Evolutionary conservation across 2,113 vertebrate species (phyloP).

Genomic region (Gracilinanus agilis): DNA sequence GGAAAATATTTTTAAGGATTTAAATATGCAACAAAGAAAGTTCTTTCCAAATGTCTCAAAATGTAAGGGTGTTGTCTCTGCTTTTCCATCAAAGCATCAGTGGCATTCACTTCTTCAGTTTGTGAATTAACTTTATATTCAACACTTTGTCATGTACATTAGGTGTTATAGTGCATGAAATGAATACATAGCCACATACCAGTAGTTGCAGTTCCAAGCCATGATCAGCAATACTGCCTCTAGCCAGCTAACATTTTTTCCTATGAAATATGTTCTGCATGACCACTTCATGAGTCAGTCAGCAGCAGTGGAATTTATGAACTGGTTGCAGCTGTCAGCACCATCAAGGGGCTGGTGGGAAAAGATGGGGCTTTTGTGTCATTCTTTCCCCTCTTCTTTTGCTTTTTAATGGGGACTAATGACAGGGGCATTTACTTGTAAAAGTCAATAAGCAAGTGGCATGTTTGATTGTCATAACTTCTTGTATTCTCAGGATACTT

Average conservation of each 20-base stretch:
- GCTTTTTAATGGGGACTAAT: not conserved
- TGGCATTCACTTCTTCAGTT: slow-evolving; percentile 65
- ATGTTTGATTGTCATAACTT: not conserved
- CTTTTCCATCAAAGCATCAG: slow-evolving; percentile 49
- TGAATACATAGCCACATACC: slow-evolving; percentile 84
- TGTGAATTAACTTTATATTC: slow-evolving; percentile 81
- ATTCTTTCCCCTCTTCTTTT: not conserved
- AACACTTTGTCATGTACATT: slow-evolving; percentile 82
- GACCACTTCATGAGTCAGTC: slow-evolving; percentile 79
- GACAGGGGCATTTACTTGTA: not conserved
- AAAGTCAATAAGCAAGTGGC: not conserved
- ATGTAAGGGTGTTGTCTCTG: not conserved
- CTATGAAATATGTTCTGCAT: slow-evolving; percentile 82
- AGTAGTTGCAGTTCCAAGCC: slow-evolving; percentile 74
- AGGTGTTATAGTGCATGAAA: slow-evolving; percentile 85
- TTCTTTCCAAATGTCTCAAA: not conserved
- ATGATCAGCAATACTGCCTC: slow-evolving; percentile 78
- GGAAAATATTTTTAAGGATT: not conserved
- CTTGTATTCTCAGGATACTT: not conserved
- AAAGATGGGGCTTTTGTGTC: slow-evolving; percentile 29
- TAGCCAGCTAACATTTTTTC: slow-evolving; percentile 76
- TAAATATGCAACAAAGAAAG: not conserved
- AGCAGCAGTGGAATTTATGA: slow-evolving; percentile 80
- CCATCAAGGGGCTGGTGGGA: slow-evolving; percentile 43
- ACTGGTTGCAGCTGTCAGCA: slow-evolving; percentile 71